Base-by-base conservation (phyloP, 2,888 invertebrate species). In the Leucoptera coffeella region DNA sequence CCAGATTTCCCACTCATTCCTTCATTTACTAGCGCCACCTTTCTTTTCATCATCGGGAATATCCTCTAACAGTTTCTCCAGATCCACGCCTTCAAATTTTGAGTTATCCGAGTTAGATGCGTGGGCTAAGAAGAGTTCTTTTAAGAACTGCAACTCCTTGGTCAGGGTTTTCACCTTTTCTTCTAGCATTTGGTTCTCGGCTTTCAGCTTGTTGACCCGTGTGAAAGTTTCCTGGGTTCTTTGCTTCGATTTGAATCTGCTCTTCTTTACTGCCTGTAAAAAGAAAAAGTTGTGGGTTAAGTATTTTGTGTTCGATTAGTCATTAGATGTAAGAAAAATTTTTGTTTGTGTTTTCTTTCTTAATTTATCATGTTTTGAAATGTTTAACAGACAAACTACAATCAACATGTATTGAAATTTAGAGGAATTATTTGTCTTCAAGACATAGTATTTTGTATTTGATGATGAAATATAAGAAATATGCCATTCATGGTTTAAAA, bases 121-220 rank as follows among this genome's bases (percentile, higher is more conserved):
- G 47, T 87, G 86, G 4, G 85, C 85, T 34, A 88, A 54, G 43
- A 89, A 86, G 28, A 89, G 57, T 44, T 88, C 86, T 51, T 88
- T 88, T 7, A 89, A 58, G 42, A 88, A 85, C 23, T 81, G 79
- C 13, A 89, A 55, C 46, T 89, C 87, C 46, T 85, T 85, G 8
- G 83, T 82, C n/a, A 88, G 59, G 29, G 82, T 80, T 44, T 85
- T 83, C 3, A 88, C 85, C 52, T 85, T 86, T 40, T 85, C 83
- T 47, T 87, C 85, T 14, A 89, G 53, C 41, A 82, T 74, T 45
- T 85, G 83, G 50, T 88, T 89, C 47, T 89, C 88, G 6, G 76
- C 78, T 47, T 83, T 82, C 20, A 89, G 50, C 45, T 82, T 78
- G 41, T 75, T 82, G 1, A 89, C 88, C 29, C 85, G 56, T 30